Evolutionary conservation across 1,140 invertebrate species (phyloP).

Genomic region (Macrosteles quadrilineatus): DNA sequence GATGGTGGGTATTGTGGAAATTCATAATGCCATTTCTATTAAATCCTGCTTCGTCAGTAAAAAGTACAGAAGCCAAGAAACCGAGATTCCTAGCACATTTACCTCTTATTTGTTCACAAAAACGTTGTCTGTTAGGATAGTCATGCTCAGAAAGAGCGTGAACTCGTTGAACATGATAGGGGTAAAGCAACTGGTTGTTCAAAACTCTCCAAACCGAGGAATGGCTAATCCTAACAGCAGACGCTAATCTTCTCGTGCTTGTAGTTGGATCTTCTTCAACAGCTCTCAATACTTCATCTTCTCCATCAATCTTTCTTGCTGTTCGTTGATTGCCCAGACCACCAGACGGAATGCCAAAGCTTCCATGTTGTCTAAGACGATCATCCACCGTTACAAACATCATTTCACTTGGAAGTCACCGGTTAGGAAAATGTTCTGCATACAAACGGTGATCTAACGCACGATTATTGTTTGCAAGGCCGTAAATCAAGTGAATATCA

Average conservation of each 20-base stretch:
- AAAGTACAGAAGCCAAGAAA: too few relatives aligned
- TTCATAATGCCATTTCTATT: constrained; percentile 46
- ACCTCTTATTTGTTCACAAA: not conserved
- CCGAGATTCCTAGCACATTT: not conserved
- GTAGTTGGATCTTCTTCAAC: not conserved
- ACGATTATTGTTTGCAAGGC: not conserved
- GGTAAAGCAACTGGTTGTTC: not conserved
- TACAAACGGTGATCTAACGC: not conserved
- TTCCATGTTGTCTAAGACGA: not conserved
- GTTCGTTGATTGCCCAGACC: not conserved
- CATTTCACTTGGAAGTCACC: not conserved
- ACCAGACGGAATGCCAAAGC: not conserved
- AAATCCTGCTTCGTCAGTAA: constrained; percentile 45
- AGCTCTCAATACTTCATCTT: not conserved
- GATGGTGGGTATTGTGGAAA: constrained; percentile 49
- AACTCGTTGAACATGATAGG: constrained; percentile 7
- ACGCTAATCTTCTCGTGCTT: not conserved
- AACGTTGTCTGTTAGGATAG: not conserved
- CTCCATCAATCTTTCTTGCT: not conserved
- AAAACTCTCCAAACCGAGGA: too few relatives aligned
- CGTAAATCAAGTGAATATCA: not conserved
- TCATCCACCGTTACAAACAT: not conserved
- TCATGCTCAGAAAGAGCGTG: not conserved
- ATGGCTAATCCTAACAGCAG: not conserved
- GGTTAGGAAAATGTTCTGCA: not conserved